Base-by-base conservation (phyloP, 2,888 invertebrate species). In the Melipona bicolor region DNA sequence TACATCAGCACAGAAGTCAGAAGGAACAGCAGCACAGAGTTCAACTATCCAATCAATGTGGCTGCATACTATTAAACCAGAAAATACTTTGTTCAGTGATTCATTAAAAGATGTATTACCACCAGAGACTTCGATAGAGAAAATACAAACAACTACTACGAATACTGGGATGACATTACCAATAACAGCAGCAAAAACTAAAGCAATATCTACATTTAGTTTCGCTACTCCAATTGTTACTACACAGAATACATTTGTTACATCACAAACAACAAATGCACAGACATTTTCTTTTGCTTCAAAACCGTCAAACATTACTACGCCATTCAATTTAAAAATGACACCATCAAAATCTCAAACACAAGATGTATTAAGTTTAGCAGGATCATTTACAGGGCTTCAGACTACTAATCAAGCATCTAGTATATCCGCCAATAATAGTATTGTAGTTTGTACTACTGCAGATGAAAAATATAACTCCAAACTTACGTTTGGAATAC, bases 231-330 rank as follows among this genome's bases (percentile, higher is more conserved):
- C 83, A 56, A 81, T 21, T 43, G 52, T 21, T 49, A 77, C 69
- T n/a, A 43, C 86, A 9, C 83, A 83, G 32, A 70, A 43, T 56
- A 71, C 67, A n/a, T 83, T 80, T 43, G 56, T 74, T 4, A 65
- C 61, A 19, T 69, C 86, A 1, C 70, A 86, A 21, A 50, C 87
- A 56, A 75, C 85, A 17, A 83, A 21, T 43, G 68, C 84, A 6
- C 87, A 86, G 70, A 77, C 78, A 69, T 90, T 91, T 73, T 92
- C 92, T 2, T 91, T 91, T 36, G 88, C 90, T 32, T 81, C 89
- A 4, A 92, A 91, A 68, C 75, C 91, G 3, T 72, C 84, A 1
- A 84, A 83, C 69, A 21, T 84, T 6, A 17, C 78, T 6, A 79
- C 89, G 56, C 79, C 89, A 4, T 83, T 88, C 19, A 79, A 84